Evolutionary conservation across 2,888 invertebrate species (phyloP), one percentile per base, ranked within the genome.

Genomic region (Capitulum mitella): DNA sequence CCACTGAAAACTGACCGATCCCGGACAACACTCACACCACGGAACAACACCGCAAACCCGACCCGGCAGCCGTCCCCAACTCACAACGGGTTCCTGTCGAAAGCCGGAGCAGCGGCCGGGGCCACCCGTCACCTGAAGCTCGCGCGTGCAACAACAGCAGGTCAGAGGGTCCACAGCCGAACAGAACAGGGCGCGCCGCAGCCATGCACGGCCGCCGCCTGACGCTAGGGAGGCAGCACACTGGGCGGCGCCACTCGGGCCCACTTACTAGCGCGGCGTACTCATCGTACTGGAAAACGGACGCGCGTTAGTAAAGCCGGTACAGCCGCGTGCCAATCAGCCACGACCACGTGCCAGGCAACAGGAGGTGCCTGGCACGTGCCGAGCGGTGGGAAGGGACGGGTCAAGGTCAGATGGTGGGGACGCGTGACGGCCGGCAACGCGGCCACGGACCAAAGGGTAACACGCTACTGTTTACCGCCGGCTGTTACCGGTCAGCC

Each of bases 211-310:
- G 22, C 51, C 51, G 51, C 16, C 51, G 51, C 16, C 51, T 0
- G 51, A 34, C 26, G 40, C 10, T 1, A 77, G 37, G 19, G 77
- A 19, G 8, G 77, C 37, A 19, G 14, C 43, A 19, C 16, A 77
- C 77, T 43, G 32, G 19, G 8, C 40, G 6, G 26, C 37, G 1
- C 37, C 12, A 14, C 37, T 43, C 26, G 46, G 77, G 40, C 32
- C 22, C n/a, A 54, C 78, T 54, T 34, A 54, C 43, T 5, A 61
- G 58, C 37, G 54, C 37, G 12, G 78, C 40, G 43, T 54, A 29
- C 29, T 40, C 78, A 29, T 61, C 51, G 26, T 77, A 51, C 77
- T 77, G 77, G 10, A 32, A 54, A 16, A 54, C 26, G n/a, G 54
- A 54, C 43, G 43, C 6, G 6, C 43, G 43, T 43, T 43, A 43